Evolutionary conservation across 2,113 vertebrate genomes (phyloP), one percentile per base, ranked within the genome.

Genomic region (Eptesicus fuscus): DNA sequence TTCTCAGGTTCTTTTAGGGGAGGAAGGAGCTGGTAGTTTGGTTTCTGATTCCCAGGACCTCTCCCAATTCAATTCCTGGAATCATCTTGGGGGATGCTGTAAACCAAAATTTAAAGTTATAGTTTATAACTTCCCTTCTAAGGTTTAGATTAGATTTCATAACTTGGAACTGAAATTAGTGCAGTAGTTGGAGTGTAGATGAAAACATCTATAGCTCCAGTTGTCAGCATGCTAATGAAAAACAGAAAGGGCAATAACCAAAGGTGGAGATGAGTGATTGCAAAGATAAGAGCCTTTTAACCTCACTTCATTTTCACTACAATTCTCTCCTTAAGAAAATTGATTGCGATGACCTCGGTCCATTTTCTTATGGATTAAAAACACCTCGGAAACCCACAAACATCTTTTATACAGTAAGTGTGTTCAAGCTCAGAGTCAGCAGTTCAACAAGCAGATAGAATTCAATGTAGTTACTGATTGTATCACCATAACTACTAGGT

Each of bases 171-270:
- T 96, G 92, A 90, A 87, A 93, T 96, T 82, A 84, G 83, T 82
- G 87, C 88, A 96, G 88, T 44, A 97, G 93, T 92, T 96, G 79
- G 92, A 74, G 83, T 96, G 96, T 93, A 96, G 96, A 97, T 96
- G 87, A 97, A 98, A 90, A 96, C 79, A 73, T 77, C 23, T 42
- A 59, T 95, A 97, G 97, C 97, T 97, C 82, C 93, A 91, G 49
- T 96, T 97, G 97, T 98, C 97, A 98, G 96, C 88, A 96, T 96
- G 91, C 63, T 98, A 96, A 96, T 98, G 97, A 97, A 98, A 97
- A 73, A 44, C 97, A 97, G 96, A 94, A 90, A 97, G 74, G n/a
- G 82, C 93, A 98, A 96, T 93, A 95, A 96, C 92, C 88, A 95
- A 79, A 93, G 35, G 49, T 88, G 69, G 85, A 78, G 51, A 61